Base-by-base conservation (phyloP, 92 coral and sea anemone genomes). In the Palythoa caribaeorum region DNA sequence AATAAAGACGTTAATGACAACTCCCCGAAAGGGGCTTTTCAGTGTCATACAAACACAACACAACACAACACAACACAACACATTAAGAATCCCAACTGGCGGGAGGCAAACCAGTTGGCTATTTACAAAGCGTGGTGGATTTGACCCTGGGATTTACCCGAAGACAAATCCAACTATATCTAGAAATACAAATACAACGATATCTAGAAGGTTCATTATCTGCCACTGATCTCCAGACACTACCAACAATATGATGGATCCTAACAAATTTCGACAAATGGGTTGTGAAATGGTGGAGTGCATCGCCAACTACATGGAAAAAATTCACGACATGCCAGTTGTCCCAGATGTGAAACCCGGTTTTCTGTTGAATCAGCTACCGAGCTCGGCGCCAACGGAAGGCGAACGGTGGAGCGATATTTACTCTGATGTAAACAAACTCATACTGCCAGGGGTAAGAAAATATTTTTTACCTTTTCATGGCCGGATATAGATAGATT, bases 401-500 rank as follows among this genome's bases (percentile, higher is more conserved):
- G 91, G 89, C 37, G 89, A 91, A 21, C 38, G 38, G 12, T 91
- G 86, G 81, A 38, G 52, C 1, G 60, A 77, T 52, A 84, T 91
- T 36, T 91, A 84, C 79, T 60, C 39, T 6, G 94, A 91, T 19
- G 66, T 83, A 13, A 65, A 84, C 77, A 88, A 81, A 9, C 79
- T 76, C 40, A 78, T 91, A 10, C 63, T 91, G 79, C 92, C 94
- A 2, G 91, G 91, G 94, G 94, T 91, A 84, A 47, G 92, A 17
- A 62, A 54, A 54, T 54, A 54, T 9, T 54, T 54, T 1, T 54
- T 54, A 14, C 60, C 2, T 9, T 14, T 4, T 54, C 60, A 54
- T 54, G 16, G 60, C 9, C 16, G 6, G 16, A 4, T 54, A 11
- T 51, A 14, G 14, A 9, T 3, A 55, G 9, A 2, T 55, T 55